A percentile compares a stretch with the other conserved stretches of the same genome.
Evolutionary conservation across 1,140 invertebrate genomes (phyloP).

Genomic region (Vanessa tameamea): DNA sequence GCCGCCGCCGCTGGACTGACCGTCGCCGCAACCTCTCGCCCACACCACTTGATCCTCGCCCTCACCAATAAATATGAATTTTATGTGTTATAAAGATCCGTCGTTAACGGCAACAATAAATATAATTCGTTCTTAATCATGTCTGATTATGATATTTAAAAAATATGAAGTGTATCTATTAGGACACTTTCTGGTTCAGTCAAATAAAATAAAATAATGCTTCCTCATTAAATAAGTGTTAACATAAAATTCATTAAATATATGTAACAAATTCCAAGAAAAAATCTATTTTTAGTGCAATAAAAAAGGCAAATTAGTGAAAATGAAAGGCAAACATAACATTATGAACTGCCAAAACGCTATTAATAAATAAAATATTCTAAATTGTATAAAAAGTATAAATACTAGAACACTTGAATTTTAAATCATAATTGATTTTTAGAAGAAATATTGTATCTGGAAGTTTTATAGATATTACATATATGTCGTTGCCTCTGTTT

Average conservation of each 20-base stretch:
- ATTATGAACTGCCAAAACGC: conserved; percentile 16
- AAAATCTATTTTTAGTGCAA: no score
- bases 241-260: no score
- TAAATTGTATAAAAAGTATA: background rate
- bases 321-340: conserved; percentile 5
- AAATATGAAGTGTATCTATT: no score
- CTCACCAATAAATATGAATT: background rate
- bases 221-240: no score
- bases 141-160: no score
- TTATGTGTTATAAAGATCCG: background rate
- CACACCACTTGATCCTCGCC: background rate
- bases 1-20: conserved; percentile 90
- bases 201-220: no score
- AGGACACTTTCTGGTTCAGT: no score
- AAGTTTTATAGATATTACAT: background rate
- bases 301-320: background rate
- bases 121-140: no score
- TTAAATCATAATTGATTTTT: background rate
- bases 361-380: background rate
- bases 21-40: background rate
- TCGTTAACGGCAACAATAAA: background rate
- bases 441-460: background rate
- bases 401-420: background rate
- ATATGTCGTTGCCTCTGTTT: background rate
- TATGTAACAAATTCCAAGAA: no score